Evolutionary conservation across 2,888 invertebrate species (phyloP).

Genomic region (Athrips mouffetella): DNA sequence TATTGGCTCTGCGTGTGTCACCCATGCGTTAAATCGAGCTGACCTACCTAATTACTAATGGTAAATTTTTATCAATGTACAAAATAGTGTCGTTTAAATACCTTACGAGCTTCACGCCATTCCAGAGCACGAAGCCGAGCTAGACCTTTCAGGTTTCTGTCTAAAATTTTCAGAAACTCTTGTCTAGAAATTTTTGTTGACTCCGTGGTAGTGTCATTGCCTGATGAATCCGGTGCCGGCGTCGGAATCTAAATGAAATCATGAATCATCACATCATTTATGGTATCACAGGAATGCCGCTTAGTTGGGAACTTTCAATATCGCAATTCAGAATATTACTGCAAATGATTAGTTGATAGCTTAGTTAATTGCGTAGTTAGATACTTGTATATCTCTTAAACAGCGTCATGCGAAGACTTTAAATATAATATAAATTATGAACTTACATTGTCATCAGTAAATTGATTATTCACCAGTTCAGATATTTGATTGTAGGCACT

Average conservation of each 20-base stretch:
- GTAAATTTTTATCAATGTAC: too few species aligned
- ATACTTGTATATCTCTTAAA: too few species aligned
- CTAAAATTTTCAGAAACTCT: constrained; percentile 66
- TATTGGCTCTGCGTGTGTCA: too few species aligned
- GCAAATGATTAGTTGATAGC: too few species aligned
- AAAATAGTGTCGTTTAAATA: constrained; percentile 25
- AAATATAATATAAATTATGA: neutral
- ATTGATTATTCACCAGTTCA: constrained; percentile 61
- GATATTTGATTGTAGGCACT: constrained; percentile 71
- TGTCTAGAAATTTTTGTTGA: constrained; percentile 62
- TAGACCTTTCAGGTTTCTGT: constrained; percentile 68
- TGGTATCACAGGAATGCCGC: too few species aligned
- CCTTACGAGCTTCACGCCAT: constrained; percentile 73
- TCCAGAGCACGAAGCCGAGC: constrained; percentile 65
- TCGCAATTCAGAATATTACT: too few species aligned
- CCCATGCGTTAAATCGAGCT: too few species aligned
- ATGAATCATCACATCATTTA: too few species aligned
- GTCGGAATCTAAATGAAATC: constrained; percentile 38
- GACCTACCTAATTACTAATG: too few species aligned
- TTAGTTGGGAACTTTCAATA: too few species aligned
- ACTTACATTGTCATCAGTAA: constrained; percentile 66
- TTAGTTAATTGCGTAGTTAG: too few species aligned
- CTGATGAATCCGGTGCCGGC: constrained; percentile 35
- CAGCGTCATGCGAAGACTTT: too few species aligned
- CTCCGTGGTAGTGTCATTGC: constrained; percentile 59